Evolutionary conservation across 92 coral and sea anemone genomes (phyloP).

Genomic region (Metridium senile): DNA sequence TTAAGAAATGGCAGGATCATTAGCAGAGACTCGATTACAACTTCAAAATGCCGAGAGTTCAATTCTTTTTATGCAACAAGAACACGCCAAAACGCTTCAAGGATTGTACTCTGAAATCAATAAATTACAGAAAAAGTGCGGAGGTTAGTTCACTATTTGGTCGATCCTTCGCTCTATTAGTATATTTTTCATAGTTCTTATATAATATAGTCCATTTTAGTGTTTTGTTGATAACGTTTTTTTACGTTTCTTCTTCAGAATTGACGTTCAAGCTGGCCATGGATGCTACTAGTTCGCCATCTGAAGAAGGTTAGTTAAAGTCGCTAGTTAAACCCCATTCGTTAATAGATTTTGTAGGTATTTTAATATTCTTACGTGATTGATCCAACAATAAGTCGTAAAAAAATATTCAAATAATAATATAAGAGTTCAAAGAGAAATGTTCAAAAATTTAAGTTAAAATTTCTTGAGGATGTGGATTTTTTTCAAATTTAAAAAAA

Average conservation of each 20-base stretch:
- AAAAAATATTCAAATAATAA: too few relatives aligned
- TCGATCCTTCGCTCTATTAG: neutral
- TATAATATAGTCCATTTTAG: neutral
- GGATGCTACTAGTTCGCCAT: conserved; percentile 74
- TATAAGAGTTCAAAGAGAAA: too few relatives aligned
- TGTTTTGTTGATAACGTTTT: neutral
- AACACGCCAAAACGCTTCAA: conserved; percentile 94
- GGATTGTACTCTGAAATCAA: conserved; percentile 95
- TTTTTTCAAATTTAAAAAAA: too few relatives aligned
- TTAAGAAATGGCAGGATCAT: conserved; percentile 68
- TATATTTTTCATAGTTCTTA: neutral
- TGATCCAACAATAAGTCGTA: too few relatives aligned
- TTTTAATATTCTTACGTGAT: too few relatives aligned
- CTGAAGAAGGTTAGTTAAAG: conserved; percentile 70
- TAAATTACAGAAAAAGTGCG: conserved; percentile 98
- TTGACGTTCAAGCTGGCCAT: conserved; percentile 93
- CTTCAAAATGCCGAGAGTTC: conserved; percentile 98
- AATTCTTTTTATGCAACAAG: conserved; percentile 94
- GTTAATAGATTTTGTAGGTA: too few relatives aligned
- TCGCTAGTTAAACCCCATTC: neutral
- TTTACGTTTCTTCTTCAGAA: conserved; percentile 48
- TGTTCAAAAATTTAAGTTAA: too few relatives aligned
- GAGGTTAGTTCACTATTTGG: conserved; percentile 59
- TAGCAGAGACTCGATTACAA: conserved; percentile 81
- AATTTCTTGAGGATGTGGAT: too few relatives aligned